phyloP scores from a whole-genome alignment of 2,888 invertebrate genomes.

The Caenorhabditis virilis region DNA sequence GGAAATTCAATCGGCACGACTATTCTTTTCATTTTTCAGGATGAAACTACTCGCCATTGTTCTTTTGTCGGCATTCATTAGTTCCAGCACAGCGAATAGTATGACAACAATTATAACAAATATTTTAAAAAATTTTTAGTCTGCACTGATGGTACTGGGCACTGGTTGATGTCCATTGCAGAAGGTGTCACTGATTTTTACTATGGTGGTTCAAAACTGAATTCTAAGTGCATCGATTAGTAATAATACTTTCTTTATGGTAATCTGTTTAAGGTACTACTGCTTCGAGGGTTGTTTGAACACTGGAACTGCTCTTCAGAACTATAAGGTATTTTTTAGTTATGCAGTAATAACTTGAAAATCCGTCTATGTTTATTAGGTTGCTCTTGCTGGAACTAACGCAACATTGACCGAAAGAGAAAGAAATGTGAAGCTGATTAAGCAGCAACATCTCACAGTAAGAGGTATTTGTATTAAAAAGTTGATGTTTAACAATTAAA shows the following conservation, averaged over 20 bases:
- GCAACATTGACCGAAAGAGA: too few relatives aligned
- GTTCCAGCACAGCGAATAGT: too few relatives aligned
- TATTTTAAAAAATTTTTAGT: constrained; percentile 31
- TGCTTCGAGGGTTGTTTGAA: constrained; percentile 48
- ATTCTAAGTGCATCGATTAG: constrained; percentile 1
- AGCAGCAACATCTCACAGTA: too few relatives aligned
- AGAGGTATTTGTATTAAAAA: too few relatives aligned
- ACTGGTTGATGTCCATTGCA: constrained; percentile 35
- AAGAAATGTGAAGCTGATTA: too few relatives aligned
- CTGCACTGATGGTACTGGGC: constrained; percentile 35
- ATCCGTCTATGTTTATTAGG: constrained; percentile 2
- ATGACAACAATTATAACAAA: too few relatives aligned
- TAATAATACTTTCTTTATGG: background rate
- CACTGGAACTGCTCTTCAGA: constrained; percentile 42
- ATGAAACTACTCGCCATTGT: too few relatives aligned
- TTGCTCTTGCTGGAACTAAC: too few relatives aligned
- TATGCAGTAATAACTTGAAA: constrained; percentile 15
- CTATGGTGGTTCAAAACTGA: constrained; percentile 27
- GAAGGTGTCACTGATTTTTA: constrained; percentile 42
- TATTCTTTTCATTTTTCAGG: too few relatives aligned
- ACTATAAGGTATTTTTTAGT: constrained; percentile 43
- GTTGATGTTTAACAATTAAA: too few relatives aligned
- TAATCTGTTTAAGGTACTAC: constrained; percentile 15
- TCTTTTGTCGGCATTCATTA: too few relatives aligned
- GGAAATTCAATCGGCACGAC: too few relatives aligned